phyloP scores from a whole-genome alignment of 2,113 vertebrate species.

The Cavia aperea region DNA sequence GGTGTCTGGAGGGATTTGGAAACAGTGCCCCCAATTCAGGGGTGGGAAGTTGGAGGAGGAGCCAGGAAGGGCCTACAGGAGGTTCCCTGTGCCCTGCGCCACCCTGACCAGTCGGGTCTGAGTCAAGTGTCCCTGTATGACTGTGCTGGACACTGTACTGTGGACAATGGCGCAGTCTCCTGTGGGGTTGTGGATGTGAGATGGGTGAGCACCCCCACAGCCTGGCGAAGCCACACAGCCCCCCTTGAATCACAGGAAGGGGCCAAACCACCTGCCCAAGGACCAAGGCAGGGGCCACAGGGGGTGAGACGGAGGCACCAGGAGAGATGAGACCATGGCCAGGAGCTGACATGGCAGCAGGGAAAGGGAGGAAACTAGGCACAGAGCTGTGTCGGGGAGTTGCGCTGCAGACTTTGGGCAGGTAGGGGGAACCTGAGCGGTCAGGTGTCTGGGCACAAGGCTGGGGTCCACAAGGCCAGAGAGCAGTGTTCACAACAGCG shows the following conservation, averaged over 20 bases:
- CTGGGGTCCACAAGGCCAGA: neutral
- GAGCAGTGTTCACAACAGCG: no score
- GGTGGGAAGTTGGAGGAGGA: neutral
- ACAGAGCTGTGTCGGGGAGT: neutral
- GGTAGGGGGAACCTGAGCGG: rapidly evolving
- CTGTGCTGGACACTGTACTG: neutral
- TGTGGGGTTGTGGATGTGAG: rapidly evolving
- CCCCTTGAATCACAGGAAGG: rapidly evolving
- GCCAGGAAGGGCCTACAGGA: neutral
- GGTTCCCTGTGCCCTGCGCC: rapidly evolving
- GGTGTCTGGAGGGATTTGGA: no score
- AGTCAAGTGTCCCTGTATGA: neutral
- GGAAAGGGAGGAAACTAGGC: neutral
- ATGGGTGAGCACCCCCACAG: rapidly evolving
- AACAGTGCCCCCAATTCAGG: neutral
- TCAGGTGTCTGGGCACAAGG: neutral
- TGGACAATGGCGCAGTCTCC: no score
- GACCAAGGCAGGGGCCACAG: neutral
- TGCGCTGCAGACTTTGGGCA: neutral
- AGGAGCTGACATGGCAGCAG: neutral
- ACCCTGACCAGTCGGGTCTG: neutral
- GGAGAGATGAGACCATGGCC: neutral
- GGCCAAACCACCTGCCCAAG: neutral
- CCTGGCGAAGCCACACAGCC: neutral
- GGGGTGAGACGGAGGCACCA: no score